phyloP scores from a whole-genome alignment of 2,888 invertebrate species.

The Pammene aurita region DNA sequence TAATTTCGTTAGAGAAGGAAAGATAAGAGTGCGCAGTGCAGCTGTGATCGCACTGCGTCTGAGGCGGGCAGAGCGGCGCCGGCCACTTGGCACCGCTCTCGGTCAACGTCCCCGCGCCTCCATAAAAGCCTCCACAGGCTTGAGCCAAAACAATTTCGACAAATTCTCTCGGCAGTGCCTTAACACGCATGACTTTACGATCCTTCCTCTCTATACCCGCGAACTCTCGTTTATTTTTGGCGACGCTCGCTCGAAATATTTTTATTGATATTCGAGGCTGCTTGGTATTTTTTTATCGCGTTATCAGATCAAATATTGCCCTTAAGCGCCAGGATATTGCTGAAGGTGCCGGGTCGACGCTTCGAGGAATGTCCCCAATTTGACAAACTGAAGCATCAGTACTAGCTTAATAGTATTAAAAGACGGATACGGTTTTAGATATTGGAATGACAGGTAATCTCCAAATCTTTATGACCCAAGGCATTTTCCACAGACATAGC shows the following conservation, averaged over 20 bases:
- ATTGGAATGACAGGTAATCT: not conserved
- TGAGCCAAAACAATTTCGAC: conserved; percentile 80
- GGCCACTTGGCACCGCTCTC: conserved; percentile 77
- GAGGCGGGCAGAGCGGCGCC: conserved; percentile 74
- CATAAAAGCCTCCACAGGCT: conserved; percentile 76
- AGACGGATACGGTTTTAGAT: not conserved
- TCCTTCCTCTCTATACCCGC: conserved; percentile 60
- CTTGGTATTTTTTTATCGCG: conserved; percentile 63
- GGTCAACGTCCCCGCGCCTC: conserved; percentile 76
- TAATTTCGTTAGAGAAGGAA: conserved; percentile 67
- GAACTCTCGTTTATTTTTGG: conserved; percentile 67
- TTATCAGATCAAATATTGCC: conserved; percentile 66
- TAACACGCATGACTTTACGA: conserved; percentile 79
- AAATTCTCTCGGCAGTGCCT: conserved; percentile 76
- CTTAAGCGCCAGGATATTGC: conserved; percentile 53
- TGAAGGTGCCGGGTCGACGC: conserved; percentile 46
- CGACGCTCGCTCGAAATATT: conserved; percentile 58
- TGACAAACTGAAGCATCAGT: conserved; percentile 45
- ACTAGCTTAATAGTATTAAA: conserved; percentile 8
- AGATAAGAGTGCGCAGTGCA: conserved; percentile 78
- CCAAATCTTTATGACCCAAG: not conserved
- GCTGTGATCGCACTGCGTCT: conserved; percentile 74
- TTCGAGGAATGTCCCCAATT: conserved; percentile 50
- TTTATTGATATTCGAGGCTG: conserved; percentile 67
- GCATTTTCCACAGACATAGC: not conserved